phyloP scores from a whole-genome alignment of 2,113 vertebrate genomes.

The Oriolus oriolus region DNA sequence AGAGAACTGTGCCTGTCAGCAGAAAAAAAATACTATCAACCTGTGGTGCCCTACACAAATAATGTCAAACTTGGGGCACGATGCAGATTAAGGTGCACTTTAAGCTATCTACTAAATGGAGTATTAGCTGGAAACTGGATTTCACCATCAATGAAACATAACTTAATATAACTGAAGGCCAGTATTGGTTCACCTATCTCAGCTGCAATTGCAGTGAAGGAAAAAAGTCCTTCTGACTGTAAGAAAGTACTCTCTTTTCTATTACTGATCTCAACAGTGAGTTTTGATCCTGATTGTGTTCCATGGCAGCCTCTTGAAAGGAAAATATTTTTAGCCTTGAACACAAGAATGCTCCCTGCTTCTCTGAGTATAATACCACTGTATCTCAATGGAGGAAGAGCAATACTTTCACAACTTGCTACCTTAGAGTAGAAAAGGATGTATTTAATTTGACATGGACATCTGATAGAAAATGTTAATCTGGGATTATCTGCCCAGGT shows the following conservation, averaged over 20 bases:
- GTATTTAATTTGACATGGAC: background rate
- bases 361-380: background rate
- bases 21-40: slow-evolving; percentile 54
- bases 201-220: background rate
- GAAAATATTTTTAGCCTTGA: slow-evolving; percentile 15
- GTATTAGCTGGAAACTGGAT: slow-evolving; percentile 45
- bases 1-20: slow-evolving; percentile 49
- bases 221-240: background rate
- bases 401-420: background rate
- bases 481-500: background rate
- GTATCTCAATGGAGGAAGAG: background rate
- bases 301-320: background rate
- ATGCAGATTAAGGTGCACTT: slow-evolving; percentile 65
- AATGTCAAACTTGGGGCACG: slow-evolving; percentile 44
- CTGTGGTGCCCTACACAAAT: slow-evolving; percentile 46
- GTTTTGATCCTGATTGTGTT: background rate
- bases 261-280: background rate
- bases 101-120: slow-evolving; percentile 52
- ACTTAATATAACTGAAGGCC: slow-evolving; percentile 43
- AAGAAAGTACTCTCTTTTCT: background rate
- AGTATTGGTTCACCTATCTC: slow-evolving; percentile 8
- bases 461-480: background rate
- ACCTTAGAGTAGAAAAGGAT: background rate
- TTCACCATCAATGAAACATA: slow-evolving; percentile 37
- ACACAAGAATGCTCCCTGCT: background rate